Base-by-base conservation (phyloP, 2,888 invertebrate species). In the Drosophila tripunctata region DNA sequence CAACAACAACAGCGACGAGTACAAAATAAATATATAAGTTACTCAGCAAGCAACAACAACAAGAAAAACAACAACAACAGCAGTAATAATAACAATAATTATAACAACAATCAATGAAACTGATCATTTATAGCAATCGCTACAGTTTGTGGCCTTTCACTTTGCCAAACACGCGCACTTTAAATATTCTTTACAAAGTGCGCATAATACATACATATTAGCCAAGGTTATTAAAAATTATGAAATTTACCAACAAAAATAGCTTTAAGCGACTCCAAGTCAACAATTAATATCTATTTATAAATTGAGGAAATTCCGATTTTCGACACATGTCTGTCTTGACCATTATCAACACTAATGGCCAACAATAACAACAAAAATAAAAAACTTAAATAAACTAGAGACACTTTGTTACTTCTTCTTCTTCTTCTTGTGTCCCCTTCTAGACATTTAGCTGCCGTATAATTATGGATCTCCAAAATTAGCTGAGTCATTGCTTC, bases 211-310 rank as follows among this genome's bases (percentile, higher is more conserved):
- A 27, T 27, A 69, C 51, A 65, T 57, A 60, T 83, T 85, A 78
- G 70, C 80, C 86, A 83, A 83, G 86, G 82, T 83, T 83, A 78
- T 85, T 77, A 69, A 71, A 71, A 73, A 70, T 75, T 67, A 64
- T 73, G 17, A 81, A 82, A 75, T 65, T 63, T 64, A 66, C 45
- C 74, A 72, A 67, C 61, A 76, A 67, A 76, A 81, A 84, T 81
- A 81, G 67, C 58, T 71, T 45, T 38, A 27, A 77, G 65, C 65
- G 66, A 62, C 62, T 72, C 41, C 62, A 44, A 55, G 36, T 51
- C 36, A 58, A 65, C 67, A 76, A 67, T 64, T 78, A 58, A 73
- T 55, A 66, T 80, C 80, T 78, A 78, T 82, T 83, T 83, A 45
- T 67, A 81, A 78, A 78, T 72, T 64, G 63, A 80, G 80, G 80